phyloP scores from a whole-genome alignment of 2,888 invertebrate genomes.

The Papilio demoleus region DNA sequence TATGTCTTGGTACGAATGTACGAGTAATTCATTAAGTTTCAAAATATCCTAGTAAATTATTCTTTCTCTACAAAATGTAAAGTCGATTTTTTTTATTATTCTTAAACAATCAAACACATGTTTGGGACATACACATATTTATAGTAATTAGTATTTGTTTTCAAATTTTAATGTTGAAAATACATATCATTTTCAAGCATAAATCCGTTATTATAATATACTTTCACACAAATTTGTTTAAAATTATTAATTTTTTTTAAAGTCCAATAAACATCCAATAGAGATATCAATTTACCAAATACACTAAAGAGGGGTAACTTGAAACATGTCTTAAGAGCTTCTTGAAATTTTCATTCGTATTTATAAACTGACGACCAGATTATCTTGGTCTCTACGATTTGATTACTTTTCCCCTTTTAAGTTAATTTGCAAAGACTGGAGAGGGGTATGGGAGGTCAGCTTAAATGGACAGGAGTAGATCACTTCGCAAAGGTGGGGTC shows the following conservation, averaged over 20 bases:
- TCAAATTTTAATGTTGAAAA: too few species aligned
- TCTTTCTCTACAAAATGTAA: background rate
- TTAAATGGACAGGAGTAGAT: slow-evolving; percentile 30
- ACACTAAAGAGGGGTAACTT: slow-evolving; percentile 67
- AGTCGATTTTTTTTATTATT: background rate
- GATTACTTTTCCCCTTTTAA: slow-evolving; percentile 31
- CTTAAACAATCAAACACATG: background rate
- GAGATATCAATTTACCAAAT: slow-evolving; percentile 75
- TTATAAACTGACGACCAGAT: slow-evolving; percentile 61
- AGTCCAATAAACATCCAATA: slow-evolving; percentile 59
- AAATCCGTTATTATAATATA: too few species aligned
- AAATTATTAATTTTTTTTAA: slow-evolving; percentile 43
- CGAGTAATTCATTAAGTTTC: background rate
- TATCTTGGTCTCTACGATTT: slow-evolving; percentile 49
- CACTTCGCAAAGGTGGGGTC: slow-evolving; percentile 52
- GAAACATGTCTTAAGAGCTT: slow-evolving; percentile 66
- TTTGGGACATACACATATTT: too few species aligned
- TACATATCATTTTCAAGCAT: too few species aligned
- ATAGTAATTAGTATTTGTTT: too few species aligned
- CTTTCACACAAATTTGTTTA: too few species aligned
- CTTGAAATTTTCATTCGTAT: slow-evolving; percentile 78
- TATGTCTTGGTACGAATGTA: slow-evolving; percentile 26
- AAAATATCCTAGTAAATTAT: background rate
- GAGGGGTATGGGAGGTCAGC: slow-evolving; percentile 36
- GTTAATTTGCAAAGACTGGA: slow-evolving; percentile 31